These are phyloP conservation scores for Phalloptychus januarius DNA, from an alignment of 2,797 vertebrate species.

Conservation along the genomic window DNA sequence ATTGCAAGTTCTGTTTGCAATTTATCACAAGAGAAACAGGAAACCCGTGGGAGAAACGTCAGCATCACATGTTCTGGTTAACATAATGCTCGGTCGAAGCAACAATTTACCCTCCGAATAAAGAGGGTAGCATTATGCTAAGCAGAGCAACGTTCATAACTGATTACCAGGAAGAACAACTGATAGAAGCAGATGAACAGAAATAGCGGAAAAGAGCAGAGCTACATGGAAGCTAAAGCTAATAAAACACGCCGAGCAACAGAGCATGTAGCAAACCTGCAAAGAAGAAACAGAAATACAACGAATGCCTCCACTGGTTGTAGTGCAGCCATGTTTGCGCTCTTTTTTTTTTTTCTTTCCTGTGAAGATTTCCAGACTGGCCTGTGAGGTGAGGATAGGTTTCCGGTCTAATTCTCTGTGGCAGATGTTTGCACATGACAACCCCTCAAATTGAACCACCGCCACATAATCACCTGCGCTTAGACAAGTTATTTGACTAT, in stretches of 20 bases:
- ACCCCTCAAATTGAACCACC: neutral
- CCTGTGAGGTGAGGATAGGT: slow-evolving; percentile 1
- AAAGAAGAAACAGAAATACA: neutral
- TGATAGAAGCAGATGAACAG: neutral
- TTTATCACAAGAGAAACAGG: too few species aligned
- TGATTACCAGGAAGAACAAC: neutral
- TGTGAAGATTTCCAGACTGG: slow-evolving; percentile 19
- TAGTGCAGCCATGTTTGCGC: slow-evolving; percentile 20
- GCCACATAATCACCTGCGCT: slow-evolving; percentile 21
- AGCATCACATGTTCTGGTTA: too few species aligned
- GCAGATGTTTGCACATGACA: slow-evolving; percentile 20
- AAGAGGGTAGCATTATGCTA: neutral
- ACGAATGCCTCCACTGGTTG: too few species aligned
- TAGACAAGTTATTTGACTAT: slow-evolving; percentile 26
- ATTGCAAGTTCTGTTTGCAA: too few species aligned
- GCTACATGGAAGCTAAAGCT: neutral
- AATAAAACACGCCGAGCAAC: neutral
- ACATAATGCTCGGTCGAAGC: too few species aligned
- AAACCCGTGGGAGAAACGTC: neutral
- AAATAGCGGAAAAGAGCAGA: neutral
- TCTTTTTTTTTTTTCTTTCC: neutral
- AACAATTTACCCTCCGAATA: too few species aligned
- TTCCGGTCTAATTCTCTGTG: slow-evolving; percentile 4
- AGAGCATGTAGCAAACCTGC: neutral
- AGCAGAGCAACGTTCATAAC: neutral